phyloP scores from a whole-genome alignment of 1,140 invertebrate genomes.

The Euglossa dilemma region DNA sequence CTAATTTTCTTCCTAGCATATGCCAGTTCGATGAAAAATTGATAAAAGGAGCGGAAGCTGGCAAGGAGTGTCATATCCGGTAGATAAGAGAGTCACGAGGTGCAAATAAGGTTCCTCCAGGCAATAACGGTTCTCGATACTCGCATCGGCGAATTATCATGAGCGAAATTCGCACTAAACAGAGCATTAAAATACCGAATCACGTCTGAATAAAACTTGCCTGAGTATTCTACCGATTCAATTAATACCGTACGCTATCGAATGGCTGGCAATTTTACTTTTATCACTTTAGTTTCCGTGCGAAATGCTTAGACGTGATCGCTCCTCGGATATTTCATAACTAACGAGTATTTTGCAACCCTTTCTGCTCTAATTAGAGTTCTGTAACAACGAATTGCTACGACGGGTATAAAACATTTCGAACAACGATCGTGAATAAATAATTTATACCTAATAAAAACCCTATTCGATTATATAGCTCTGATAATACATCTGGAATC shows the following conservation, averaged over 20 bases:
- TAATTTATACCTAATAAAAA: too few relatives aligned
- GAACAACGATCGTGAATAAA: too few relatives aligned
- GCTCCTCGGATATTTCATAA: background rate
- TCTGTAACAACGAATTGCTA: background rate
- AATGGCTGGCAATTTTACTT: background rate
- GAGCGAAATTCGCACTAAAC: slow-evolving; percentile 5
- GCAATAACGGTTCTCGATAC: slow-evolving; percentile 22
- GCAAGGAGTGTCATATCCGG: slow-evolving; percentile 17
- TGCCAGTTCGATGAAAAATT: background rate
- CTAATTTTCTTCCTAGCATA: background rate
- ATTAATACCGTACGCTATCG: background rate
- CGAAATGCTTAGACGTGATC: background rate
- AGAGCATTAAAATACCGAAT: background rate
- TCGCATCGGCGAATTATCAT: background rate
- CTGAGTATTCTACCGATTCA: background rate
- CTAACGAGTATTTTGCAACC: background rate
- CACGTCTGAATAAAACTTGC: background rate
- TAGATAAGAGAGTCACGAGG: background rate
- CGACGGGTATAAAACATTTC: background rate
- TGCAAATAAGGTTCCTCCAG: background rate
- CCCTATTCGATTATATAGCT: too few relatives aligned
- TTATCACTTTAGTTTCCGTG: background rate
- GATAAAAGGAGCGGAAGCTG: background rate
- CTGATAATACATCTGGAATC: too few relatives aligned
- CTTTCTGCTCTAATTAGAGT: background rate